phyloP scores from a whole-genome alignment of 1,140 invertebrate genomes.

The Nephotettix cincticeps region DNA sequence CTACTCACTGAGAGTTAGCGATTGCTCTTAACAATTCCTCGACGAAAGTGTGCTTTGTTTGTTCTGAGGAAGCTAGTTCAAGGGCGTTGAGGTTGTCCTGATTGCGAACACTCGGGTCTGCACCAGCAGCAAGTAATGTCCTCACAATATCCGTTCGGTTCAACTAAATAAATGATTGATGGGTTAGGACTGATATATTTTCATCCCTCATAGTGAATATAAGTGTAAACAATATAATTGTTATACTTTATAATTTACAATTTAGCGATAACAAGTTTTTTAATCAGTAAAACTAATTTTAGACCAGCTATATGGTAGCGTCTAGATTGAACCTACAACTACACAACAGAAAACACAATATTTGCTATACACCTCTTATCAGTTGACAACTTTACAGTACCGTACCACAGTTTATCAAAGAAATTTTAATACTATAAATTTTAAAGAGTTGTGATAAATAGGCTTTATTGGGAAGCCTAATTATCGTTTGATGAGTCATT shows the following conservation, averaged over 20 bases:
- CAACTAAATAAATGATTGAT: constrained; percentile 47
- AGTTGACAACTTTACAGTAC: neutral
- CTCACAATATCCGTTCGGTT: constrained; percentile 60
- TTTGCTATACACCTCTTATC: too few species aligned
- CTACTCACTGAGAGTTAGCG: constrained; percentile 62
- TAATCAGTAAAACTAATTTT: too few species aligned
- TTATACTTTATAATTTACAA: too few species aligned
- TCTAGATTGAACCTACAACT: too few species aligned
- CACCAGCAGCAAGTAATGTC: constrained; percentile 58
- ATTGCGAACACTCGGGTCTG: constrained; percentile 59
- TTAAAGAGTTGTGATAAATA: too few species aligned
- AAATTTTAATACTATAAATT: too few species aligned
- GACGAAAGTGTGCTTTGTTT: constrained; percentile 58
- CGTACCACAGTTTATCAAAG: constrained; percentile 29
- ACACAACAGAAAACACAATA: neutral
- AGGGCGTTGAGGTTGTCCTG: constrained; percentile 56
- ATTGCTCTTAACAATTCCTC: constrained; percentile 63
- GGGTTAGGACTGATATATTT: neutral
- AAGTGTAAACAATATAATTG: neutral
- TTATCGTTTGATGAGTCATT: too few species aligned
- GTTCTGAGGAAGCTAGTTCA: constrained; percentile 53
- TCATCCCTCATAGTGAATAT: neutral
- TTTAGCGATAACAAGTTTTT: too few species aligned
- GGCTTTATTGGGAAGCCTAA: too few species aligned
- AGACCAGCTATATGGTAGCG: too few species aligned